These are phyloP conservation scores for Anthoscopus minutus DNA, from an alignment of 2,113 vertebrate genomes.

Conservation along the genomic window DNA sequence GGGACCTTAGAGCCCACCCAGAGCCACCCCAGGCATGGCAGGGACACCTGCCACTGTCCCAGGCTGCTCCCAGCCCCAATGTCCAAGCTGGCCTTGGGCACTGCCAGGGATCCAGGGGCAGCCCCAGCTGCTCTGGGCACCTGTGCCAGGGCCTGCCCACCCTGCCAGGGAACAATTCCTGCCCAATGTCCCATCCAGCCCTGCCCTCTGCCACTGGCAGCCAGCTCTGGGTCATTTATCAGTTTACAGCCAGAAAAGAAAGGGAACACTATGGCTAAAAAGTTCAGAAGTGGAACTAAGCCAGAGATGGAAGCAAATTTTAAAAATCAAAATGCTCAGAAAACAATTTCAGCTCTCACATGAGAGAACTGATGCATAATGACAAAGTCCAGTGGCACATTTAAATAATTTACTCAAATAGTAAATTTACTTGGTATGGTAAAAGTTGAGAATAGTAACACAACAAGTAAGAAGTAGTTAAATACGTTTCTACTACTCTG, in stretches of 20 bases:
- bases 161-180: background rate
- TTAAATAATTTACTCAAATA: background rate
- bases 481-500: background rate
- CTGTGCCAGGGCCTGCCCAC: background rate
- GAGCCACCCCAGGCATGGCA: rapidly evolving
- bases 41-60: background rate
- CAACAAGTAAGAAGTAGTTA: background rate
- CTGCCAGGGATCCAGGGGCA: background rate
- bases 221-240: background rate
- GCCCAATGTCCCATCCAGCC: rapidly evolving
- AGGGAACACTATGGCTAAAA: background rate
- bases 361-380: background rate
- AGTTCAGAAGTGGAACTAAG: background rate
- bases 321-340: background rate
- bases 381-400: background rate
- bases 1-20: rapidly evolving
- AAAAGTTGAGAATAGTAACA: background rate
- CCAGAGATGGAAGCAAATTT: background rate
- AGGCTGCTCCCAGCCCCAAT: background rate
- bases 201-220: background rate
- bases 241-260: background rate
- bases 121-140: background rate
- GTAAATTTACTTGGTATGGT: background rate
- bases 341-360: background rate
- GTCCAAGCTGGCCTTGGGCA: background rate